Percentiles rank a stretch among this genome's conserved stretches.
phyloP scores from a whole-genome alignment of 2,113 vertebrate genomes.

The Puma concolor region DNA sequence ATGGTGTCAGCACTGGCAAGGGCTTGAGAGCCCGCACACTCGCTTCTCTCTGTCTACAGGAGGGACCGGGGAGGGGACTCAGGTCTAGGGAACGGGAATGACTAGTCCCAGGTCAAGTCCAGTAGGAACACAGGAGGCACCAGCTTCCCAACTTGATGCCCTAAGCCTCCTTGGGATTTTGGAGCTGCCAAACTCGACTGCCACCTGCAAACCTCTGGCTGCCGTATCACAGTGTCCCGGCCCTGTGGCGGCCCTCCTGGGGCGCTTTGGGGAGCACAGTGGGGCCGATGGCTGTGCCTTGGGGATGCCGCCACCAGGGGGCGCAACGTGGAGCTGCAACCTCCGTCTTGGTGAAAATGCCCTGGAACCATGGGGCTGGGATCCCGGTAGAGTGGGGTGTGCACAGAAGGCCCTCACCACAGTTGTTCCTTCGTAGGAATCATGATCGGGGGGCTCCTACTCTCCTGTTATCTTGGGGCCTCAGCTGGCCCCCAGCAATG shows the following conservation, averaged over 20 bases:
- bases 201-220: not conserved
- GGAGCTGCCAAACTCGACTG: not conserved
- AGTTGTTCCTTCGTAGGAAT: not conserved
- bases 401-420: not conserved
- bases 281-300: not conserved
- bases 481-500: not conserved
- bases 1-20: not conserved
- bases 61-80: rapidly evolving
- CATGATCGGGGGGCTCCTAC: not conserved
- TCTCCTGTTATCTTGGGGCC: not conserved
- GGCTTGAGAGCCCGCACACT: not conserved
- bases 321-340: not conserved
- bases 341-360: not conserved
- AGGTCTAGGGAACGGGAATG: not conserved
- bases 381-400: not conserved
- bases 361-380: not conserved
- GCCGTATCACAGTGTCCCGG: rapidly evolving
- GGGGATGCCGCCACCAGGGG: constrained; percentile 52
- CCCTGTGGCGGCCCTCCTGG: not conserved
- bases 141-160: not conserved
- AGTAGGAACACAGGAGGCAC: not conserved
- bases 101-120: no score
- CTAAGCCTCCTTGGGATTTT: not conserved
- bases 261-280: not conserved
- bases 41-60: not conserved